phyloP scores from a whole-genome alignment of 1,140 invertebrate genomes.

The Brachionus rotundiformis region DNA sequence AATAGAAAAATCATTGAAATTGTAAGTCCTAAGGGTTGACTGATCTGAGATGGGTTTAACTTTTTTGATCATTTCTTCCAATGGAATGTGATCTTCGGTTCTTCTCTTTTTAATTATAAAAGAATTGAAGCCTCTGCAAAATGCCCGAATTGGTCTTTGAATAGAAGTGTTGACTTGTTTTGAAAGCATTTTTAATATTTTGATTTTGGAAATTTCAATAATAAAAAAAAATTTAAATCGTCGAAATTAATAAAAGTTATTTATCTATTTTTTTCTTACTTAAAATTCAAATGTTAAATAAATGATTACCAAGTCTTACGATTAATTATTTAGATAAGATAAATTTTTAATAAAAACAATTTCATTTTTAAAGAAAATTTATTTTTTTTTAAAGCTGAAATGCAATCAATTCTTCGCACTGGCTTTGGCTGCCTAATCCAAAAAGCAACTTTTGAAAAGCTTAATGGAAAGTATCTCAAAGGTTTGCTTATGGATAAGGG shows the following conservation, averaged over 20 bases:
- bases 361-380: background rate
- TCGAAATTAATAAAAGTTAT: background rate
- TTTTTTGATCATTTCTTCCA: background rate
- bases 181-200: background rate
- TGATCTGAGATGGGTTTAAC: background rate
- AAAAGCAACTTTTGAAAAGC: background rate
- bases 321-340: background rate
- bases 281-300: background rate
- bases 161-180: background rate
- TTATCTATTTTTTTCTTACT: background rate
- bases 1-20: background rate
- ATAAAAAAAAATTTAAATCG: background rate
- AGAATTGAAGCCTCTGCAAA: background rate
- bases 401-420: background rate
- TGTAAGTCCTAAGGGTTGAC: background rate
- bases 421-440: background rate
- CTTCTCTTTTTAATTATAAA: background rate
- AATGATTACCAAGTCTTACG: background rate
- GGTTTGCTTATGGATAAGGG: background rate
- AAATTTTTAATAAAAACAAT: conserved; percentile 14
- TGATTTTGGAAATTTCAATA: background rate
- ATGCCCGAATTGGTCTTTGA: background rate
- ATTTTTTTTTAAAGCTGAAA: background rate
- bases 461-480: background rate
- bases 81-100: background rate